Evolutionary conservation across 2,888 invertebrate genomes (phyloP), one percentile per base, ranked within the genome.

Genomic region (Thecocarcelia acutangulata): DNA sequence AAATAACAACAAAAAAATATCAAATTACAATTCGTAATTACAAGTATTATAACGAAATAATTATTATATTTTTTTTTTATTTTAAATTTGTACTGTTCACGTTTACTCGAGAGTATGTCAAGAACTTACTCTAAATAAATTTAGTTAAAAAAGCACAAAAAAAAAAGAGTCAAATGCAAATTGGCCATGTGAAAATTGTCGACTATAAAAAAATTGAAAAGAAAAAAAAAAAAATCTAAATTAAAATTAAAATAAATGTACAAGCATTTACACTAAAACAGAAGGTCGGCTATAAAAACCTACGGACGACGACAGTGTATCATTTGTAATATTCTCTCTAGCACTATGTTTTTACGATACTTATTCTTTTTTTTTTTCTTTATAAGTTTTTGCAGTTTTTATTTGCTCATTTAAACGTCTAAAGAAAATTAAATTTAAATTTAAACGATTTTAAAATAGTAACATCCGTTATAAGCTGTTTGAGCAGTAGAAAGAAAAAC

Each of bases 71-170:
- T 70, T 64, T 59, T 40, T 46, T 37, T 21, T 70, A 50, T 33
- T 58, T 69, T 64, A 42, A 48, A 48, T 48, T 66, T 40, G 11
- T 8, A 13, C 59, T 24, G 21, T 48, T 42, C 52, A 52, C 42
- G 33, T 54, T 69, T 68, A 46, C 54, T 46, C 48, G 21, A n/a
- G 56, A 77, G 76, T 81, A 72, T 81, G 80, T 76, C 80, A 81
- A 81, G 80, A 76, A 76, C 66, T 78, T 56, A 58, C 15, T 42
- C 70, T 61, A 52, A 61, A 66, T 66, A 50, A 37, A 59, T 24
- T 46, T 40, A 56, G 19, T 13, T 58, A 40, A 24, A 61, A 52
- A 33, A 50, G 44, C 33, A 54, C n/a, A 24, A 42, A 15, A 56
- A 50, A 48, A 50, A 69, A n/a, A 54, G 33, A 56, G 15, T 28